Evolutionary conservation across 2,113 vertebrate species (phyloP).

Genomic region (Notothenia rossii): DNA sequence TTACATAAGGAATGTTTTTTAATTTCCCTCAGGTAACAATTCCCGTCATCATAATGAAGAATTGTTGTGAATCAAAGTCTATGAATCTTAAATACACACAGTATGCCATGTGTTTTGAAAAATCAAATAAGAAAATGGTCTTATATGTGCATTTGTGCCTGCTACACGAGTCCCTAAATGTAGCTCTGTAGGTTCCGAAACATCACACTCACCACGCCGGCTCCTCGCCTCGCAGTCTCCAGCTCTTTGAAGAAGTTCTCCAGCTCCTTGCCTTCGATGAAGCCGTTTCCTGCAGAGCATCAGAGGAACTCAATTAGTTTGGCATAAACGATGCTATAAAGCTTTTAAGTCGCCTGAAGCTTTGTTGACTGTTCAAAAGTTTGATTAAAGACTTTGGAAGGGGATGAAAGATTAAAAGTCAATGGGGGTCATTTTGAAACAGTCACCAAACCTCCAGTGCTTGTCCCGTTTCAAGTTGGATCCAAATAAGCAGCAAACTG

Average conservation of each 20-base stretch:
- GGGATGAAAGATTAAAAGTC: constrained; percentile 48
- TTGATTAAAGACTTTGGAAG: constrained; percentile 52
- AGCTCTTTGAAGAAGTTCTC: constrained; percentile 96
- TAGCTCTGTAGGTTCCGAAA: background rate
- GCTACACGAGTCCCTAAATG: background rate
- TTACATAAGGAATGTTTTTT: too few relatives aligned
- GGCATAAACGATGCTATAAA: constrained; percentile 36
- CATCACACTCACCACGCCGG: constrained; percentile 87
- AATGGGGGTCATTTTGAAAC: constrained; percentile 31
- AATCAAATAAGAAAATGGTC: background rate
- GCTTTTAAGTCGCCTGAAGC: constrained; percentile 39
- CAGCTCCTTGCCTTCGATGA: constrained; percentile 96
- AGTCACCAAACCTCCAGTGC: constrained; percentile 12
- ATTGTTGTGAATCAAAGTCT: background rate
- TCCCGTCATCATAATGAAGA: background rate
- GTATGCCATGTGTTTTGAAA: background rate
- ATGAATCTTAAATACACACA: background rate
- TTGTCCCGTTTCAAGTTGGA: constrained; percentile 13
- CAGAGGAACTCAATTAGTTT: constrained; percentile 50
- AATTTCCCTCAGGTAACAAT: background rate
- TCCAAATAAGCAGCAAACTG: constrained; percentile 5
- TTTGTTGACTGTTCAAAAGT: constrained; percentile 55
- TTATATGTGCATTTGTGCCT: background rate
- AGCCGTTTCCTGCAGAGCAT: constrained; percentile 90
- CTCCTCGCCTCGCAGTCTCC: constrained; percentile 89